Conservation (phyloP, 2,113 vertebrate species). For the Micromys minutus region DNA sequence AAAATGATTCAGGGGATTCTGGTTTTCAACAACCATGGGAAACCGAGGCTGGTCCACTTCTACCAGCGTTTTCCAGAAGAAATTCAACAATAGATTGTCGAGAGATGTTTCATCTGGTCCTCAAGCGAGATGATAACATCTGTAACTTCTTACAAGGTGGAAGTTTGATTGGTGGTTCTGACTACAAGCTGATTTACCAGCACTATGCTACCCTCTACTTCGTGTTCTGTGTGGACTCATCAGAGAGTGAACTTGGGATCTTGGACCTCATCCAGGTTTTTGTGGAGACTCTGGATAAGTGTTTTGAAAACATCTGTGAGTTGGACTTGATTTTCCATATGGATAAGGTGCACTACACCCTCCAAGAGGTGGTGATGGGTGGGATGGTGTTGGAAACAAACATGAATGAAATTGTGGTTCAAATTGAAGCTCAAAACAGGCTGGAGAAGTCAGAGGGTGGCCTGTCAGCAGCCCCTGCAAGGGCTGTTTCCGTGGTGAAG, state of each 20-base stretch:
- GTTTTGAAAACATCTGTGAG: slow-evolving; percentile 97
- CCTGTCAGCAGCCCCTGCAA: slow-evolving; percentile 92
- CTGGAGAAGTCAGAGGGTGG: slow-evolving; percentile 97
- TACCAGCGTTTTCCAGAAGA: slow-evolving; percentile 94
- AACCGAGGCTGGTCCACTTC: slow-evolving; percentile 92
- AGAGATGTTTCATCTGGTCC: no score
- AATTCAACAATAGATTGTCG: no score
- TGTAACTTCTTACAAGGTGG: no score
- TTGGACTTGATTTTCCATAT: slow-evolving; percentile 98
- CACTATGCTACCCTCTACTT: slow-evolving; percentile 96
- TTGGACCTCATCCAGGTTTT: slow-evolving; percentile 98
- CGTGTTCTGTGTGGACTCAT: slow-evolving; percentile 96
- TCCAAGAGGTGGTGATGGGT: slow-evolving; percentile 96
- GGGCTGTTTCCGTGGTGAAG: slow-evolving; percentile 95
- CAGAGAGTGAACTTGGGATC: slow-evolving; percentile 95
- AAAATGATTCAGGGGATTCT: slow-evolving; percentile 94
- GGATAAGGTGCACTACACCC: slow-evolving; percentile 91
- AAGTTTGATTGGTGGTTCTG: slow-evolving; percentile 94
- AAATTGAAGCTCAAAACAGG: slow-evolving; percentile 94
- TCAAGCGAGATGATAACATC: no score
- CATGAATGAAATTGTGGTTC: slow-evolving; percentile 96
- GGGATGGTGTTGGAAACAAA: slow-evolving; percentile 98
- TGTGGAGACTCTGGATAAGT: slow-evolving; percentile 97
- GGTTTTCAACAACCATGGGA: slow-evolving; percentile 95
- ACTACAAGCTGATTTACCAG: slow-evolving; percentile 95